Conservation (phyloP, 2,888 invertebrate species). For the Halictus quadricinctus region DNA sequence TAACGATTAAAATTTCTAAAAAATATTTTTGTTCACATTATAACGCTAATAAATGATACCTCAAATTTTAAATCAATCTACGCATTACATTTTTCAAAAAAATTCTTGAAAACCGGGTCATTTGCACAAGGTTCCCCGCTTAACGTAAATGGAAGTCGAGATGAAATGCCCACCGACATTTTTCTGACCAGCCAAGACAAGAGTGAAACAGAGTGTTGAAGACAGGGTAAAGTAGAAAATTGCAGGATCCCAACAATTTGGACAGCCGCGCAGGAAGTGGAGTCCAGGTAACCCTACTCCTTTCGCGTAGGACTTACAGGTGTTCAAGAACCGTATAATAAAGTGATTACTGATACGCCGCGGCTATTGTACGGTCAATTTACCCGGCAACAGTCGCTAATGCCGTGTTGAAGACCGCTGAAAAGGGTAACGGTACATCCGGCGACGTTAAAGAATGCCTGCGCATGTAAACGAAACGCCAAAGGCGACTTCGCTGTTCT, state of each 20-base stretch:
- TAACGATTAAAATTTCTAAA: no score
- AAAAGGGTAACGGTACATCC: conserved; percentile 28
- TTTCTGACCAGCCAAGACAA: not conserved
- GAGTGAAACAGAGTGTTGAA: not conserved
- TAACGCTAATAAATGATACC: no score
- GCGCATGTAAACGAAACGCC: conserved; percentile 23
- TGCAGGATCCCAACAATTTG: not conserved
- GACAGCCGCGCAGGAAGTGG: not conserved
- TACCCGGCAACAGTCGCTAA: conserved; percentile 13
- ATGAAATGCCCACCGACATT: not conserved
- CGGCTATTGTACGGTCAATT: conserved; percentile 25
- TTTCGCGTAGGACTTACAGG: not conserved
- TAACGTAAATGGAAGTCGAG: no score
- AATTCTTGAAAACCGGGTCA: no score
- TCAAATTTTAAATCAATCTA: no score
- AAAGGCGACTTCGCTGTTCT: not conserved
- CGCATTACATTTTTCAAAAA: no score
- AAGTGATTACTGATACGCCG: conserved; percentile 22
- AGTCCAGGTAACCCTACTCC: not conserved
- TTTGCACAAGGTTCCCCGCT: no score
- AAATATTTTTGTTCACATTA: no score
- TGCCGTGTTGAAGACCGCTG: not conserved
- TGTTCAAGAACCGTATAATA: conserved; percentile 24
- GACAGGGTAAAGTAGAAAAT: not conserved
- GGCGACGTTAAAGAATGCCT: conserved; percentile 24